phyloP scores from a whole-genome alignment of 1,140 invertebrate species.

The Heliconius hermathena region DNA sequence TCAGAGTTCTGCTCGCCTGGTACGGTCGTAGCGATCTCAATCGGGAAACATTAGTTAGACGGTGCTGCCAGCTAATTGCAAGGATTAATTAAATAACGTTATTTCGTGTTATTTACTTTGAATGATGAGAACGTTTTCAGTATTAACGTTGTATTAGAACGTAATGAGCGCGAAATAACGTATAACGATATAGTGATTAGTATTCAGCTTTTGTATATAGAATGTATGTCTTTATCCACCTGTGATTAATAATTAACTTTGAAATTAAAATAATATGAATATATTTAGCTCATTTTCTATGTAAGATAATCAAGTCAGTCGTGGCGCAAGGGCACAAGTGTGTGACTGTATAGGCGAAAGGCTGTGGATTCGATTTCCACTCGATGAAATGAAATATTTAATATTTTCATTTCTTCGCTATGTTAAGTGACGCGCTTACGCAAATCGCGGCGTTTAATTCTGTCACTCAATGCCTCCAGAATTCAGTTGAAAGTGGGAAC shows the following conservation, averaged over 20 bases:
- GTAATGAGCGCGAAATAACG: background rate
- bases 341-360: too few relatives aligned
- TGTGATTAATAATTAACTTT: background rate
- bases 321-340: too few relatives aligned
- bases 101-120: conserved; percentile 15
- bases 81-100: conserved; percentile 42
- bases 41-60: conserved; percentile 45
- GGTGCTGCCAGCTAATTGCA: conserved; percentile 32
- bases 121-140: conserved; percentile 11
- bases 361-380: too few relatives aligned
- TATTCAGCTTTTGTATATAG: background rate
- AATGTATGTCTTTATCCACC: background rate
- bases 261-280: too few relatives aligned
- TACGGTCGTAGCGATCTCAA: conserved; percentile 51
- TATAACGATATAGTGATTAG: background rate
- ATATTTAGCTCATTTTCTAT: background rate
- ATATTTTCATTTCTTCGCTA: too few relatives aligned
- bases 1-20: conserved; percentile 57
- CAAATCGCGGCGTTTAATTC: too few relatives aligned
- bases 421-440: too few relatives aligned
- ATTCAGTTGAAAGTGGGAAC: too few relatives aligned
- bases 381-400: too few relatives aligned
- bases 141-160: conserved; percentile 8
- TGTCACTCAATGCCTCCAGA: too few relatives aligned
- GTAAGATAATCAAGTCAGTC: too few relatives aligned